Conservation (phyloP, 2,888 invertebrate genomes). For the Erannis defoliaria region DNA sequence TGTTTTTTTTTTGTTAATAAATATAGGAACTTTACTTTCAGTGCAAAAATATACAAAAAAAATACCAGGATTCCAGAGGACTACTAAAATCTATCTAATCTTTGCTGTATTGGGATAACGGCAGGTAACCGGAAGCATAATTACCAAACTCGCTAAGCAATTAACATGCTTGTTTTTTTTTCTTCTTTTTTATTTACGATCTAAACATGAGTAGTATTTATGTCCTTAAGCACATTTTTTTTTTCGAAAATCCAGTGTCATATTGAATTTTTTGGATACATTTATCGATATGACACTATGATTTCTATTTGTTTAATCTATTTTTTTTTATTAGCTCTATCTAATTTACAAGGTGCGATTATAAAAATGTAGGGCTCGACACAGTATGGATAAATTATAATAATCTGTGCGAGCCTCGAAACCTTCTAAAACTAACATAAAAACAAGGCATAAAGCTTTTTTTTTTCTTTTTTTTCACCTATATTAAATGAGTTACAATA, state of each 20-base stretch:
- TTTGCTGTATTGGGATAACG: conserved; percentile 46
- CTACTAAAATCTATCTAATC: conserved; percentile 53
- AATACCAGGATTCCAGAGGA: conserved; percentile 44
- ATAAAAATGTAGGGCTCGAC: conserved; percentile 63
- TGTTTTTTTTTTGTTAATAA: conserved; percentile 62
- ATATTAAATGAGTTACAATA: conserved; percentile 81
- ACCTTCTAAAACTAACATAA: conserved; percentile 79
- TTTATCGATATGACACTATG: conserved; percentile 54
- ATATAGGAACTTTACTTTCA: conserved; percentile 84
- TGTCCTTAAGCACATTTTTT: conserved; percentile 76
- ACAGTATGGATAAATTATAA: conserved; percentile 74
- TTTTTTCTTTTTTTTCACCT: conserved; percentile 75
- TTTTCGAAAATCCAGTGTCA: conserved; percentile 55
- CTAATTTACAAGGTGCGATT: conserved; percentile 80
- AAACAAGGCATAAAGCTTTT: conserved; percentile 84
- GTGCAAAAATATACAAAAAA: conserved; percentile 70
- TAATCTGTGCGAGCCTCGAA: conserved; percentile 68
- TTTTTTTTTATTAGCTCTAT: conserved; percentile 73
- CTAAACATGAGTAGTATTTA: conserved; percentile 73
- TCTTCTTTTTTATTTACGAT: conserved; percentile 60
- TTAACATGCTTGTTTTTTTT: conserved; percentile 61
- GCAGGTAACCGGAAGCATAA: conserved; percentile 67
- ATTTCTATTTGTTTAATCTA: conserved; percentile 62
- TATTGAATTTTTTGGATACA: conserved; percentile 42
- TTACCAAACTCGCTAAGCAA: conserved; percentile 73